Percentiles rank a stretch among this genome's conserved stretches.
Conservation (phyloP, 2,797 vertebrate genomes). For the Hyperoplus lanceolatus region DNA sequence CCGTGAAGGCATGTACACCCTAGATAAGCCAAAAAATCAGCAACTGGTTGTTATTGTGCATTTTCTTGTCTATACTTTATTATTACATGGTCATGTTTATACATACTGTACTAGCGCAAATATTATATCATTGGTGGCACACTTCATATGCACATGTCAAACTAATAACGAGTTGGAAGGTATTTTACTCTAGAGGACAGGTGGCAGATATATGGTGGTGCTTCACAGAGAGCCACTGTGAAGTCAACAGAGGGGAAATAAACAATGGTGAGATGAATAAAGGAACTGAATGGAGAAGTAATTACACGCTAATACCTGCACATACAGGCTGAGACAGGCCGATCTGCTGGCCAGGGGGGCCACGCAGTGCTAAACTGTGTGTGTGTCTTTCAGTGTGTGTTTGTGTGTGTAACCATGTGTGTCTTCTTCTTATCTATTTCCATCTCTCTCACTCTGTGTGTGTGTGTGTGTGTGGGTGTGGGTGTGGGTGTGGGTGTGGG, state of each 20-base stretch:
- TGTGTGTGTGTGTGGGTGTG: constrained; percentile 34
- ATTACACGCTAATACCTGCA: constrained; percentile 53
- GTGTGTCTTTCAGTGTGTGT: constrained; percentile 50
- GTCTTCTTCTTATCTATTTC: constrained; percentile 63
- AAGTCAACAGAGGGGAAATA: constrained; percentile 13
- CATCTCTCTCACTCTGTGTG: constrained; percentile 53
- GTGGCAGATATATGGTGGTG: not conserved
- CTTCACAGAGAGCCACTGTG: not conserved
- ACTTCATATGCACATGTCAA: not conserved
- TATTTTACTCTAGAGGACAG: not conserved
- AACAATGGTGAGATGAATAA: constrained; percentile 16
- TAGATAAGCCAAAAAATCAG: not conserved
- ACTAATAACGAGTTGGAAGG: not conserved
- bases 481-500: constrained; percentile 24
- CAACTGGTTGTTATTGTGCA: not conserved
- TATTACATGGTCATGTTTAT: not conserved
- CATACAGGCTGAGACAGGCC: constrained; percentile 52
- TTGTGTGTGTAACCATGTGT: constrained; percentile 53
- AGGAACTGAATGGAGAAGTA: constrained; percentile 23
- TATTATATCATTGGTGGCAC: not conserved
- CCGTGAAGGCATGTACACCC: not conserved
- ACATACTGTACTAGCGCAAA: not conserved
- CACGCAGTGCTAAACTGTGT: constrained; percentile 55
- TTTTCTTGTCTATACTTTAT: not conserved
- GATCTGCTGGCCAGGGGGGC: constrained; percentile 20